Base-by-base conservation (phyloP, 2,113 vertebrate genomes). In the Arenaria interpres region DNA sequence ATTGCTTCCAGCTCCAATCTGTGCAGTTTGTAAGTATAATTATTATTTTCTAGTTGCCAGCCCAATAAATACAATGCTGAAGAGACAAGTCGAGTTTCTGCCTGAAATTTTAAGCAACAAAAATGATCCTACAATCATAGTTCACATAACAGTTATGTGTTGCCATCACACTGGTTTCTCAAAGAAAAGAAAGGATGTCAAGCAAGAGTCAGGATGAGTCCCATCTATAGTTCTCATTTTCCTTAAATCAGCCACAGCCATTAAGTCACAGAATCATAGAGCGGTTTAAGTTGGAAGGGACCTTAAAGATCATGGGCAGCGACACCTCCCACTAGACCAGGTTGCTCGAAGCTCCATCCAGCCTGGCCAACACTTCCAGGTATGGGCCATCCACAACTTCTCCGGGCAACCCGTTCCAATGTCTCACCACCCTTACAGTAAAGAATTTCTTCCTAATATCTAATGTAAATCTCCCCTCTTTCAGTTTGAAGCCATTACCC, bases 21-120 rank as follows among this genome's bases (percentile, higher is more conserved):
- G 87, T 19, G 21, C 77, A 62, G 66, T 54, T 90, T 67, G 69
- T 54, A 79, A 91, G 48, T 82, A 73, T 73, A 96, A 94, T 96
- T 93, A 95, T 84, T 81, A 91, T 96, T 97, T 96, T 85, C 71
- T 82, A 83, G 59, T 91, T 94, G n/a, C 86, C 51, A 94, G n/a
- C 33, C 57, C 78, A 83, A 82, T 88, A 96, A 96, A 96, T 89
- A 69, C 6, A 16, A 69, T 27, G 48, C 76, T 89, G 80, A 79
- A 91, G 64, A 91, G 23, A 28, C 4, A 1, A 77, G 54, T 8
- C 91, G n/a, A 92, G 89, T 85, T 88, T 71, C 50, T 89, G 81
- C 46, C 45, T 77, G 62, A 73, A 95, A 85, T 95, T 89, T 89
- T 62, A 95, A 92, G 25, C 12, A 54, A 45, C 48, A 63, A 72